Percentiles rank a stretch among this genome's conserved stretches.
phyloP scores from a whole-genome alignment of 2,797 vertebrate genomes.

The Manis pentadactyla region DNA sequence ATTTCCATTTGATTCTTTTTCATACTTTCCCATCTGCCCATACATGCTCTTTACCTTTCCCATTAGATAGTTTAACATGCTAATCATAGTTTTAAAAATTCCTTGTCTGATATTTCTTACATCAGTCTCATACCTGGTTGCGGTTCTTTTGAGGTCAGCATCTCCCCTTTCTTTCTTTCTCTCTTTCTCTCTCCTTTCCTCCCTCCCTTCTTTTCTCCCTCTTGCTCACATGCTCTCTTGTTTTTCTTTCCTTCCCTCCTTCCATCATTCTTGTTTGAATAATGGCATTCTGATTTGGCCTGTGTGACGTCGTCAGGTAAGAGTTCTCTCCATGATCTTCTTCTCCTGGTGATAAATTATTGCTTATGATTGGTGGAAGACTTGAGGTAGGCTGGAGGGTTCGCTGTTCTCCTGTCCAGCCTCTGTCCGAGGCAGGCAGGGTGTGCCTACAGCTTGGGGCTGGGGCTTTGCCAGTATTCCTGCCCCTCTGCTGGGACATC shows the following conservation, averaged over 20 bases:
- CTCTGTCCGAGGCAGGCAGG: neutral
- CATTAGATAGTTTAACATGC: neutral
- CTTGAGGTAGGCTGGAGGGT: no score
- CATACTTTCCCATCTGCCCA: neutral
- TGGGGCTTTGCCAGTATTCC: neutral
- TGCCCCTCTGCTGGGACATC: neutral
- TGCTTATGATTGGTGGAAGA: accelerated
- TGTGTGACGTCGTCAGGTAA: neutral
- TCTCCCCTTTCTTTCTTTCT: neutral
- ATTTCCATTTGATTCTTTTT: neutral
- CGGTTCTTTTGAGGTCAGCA: neutral
- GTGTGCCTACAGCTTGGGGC: neutral
- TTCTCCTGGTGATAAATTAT: neutral
- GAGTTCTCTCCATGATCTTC: neutral
- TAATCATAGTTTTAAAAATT: neutral
- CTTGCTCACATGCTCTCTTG: neutral
- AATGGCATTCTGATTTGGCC: neutral
- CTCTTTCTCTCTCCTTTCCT: no score
- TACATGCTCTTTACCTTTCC: neutral
- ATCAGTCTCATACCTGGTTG: neutral
- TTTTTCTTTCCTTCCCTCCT: neutral
- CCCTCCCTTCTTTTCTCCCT: neutral
- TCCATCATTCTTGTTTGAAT: neutral
- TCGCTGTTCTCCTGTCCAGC: neutral
- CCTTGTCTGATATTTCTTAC: neutral